phyloP scores from a whole-genome alignment of 2,888 invertebrate genomes.

The Andricus curvator region DNA sequence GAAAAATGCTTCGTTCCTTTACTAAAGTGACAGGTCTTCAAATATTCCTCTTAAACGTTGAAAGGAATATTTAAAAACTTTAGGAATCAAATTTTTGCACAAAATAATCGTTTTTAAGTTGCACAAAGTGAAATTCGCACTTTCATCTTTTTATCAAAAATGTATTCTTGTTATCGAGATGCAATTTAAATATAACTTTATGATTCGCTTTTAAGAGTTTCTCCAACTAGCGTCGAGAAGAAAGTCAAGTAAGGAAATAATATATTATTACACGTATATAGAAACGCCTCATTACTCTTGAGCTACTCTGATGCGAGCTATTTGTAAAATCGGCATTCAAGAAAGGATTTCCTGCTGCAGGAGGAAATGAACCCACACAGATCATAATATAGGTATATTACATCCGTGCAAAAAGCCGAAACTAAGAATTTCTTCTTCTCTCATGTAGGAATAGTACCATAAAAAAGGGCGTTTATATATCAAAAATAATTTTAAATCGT shows the following conservation, averaged over 20 bases:
- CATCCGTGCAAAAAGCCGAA: background rate
- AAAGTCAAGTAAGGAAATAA: constrained; percentile 19
- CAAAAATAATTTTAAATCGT: too few relatives aligned
- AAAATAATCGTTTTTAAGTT: too few relatives aligned
- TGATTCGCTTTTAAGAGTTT: background rate
- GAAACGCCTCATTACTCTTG: constrained; percentile 16
- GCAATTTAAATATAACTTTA: background rate
- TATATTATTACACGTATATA: constrained; percentile 26
- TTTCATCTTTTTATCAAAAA: too few relatives aligned
- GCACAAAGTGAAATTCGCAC: too few relatives aligned
- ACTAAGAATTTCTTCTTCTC: background rate
- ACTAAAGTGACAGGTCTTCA: too few relatives aligned
- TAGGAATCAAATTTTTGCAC: too few relatives aligned
- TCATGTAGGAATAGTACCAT: too few relatives aligned
- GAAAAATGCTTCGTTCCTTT: too few relatives aligned
- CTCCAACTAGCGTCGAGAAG: background rate
- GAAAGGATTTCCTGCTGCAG: constrained; percentile 22
- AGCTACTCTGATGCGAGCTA: constrained; percentile 16
- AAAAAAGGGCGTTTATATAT: too few relatives aligned
- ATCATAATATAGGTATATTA: background rate
- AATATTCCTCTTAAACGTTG: too few relatives aligned
- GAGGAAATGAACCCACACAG: constrained; percentile 9
- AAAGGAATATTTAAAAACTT: too few relatives aligned
- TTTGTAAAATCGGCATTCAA: constrained; percentile 9
- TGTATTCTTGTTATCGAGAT: background rate